Evolutionary conservation across 2,113 vertebrate species (phyloP), one percentile per base, ranked within the genome.

Genomic region (Chaetura pelagica): DNA sequence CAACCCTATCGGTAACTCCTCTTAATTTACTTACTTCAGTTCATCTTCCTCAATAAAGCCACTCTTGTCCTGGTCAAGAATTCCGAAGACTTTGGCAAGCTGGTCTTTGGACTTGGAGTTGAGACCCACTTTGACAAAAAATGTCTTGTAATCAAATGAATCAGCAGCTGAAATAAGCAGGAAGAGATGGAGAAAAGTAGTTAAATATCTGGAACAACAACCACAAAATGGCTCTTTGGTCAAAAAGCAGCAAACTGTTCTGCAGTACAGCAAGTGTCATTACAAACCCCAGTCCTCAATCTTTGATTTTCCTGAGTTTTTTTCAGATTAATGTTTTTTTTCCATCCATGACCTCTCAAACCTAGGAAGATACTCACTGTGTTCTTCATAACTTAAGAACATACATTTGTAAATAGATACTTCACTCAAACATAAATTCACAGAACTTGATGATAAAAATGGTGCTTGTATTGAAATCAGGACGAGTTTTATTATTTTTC

Each of bases 21-120:
- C 64, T 76, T 2, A 6, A 35, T 84, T 52, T 84, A 86, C 97
- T 87, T 98, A 98, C 98, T 97, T 98, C 69, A 99, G 91, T 97
- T 99, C 99, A 1, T 98, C 98, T 97, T 99, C 98, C 97, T 99
- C 98, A 97, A 98, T 99, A 97, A 96, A 99, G 93, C 98, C 98
- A 57, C 98, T 99, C 97, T 96, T 98, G 97, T 99, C 98, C 97
- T 98, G 98, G 94, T 99, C 98, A 93, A 99, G 98, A 96, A 99
- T 87, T 8, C 24, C 57, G 6, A 99, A 99, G 61, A 97, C 98
- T 96, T 98, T 97, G 88, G 96, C 92, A 73, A 98, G 58, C 9
- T 98, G 96, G 6, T 97, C 98, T 1, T 95, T 52, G 13, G 98
- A 89, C 97, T 99, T 99, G 95, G 44, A 91, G 13, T 96, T 44